Conservation (phyloP, 2,888 invertebrate species). For the Unio delphinus region DNA sequence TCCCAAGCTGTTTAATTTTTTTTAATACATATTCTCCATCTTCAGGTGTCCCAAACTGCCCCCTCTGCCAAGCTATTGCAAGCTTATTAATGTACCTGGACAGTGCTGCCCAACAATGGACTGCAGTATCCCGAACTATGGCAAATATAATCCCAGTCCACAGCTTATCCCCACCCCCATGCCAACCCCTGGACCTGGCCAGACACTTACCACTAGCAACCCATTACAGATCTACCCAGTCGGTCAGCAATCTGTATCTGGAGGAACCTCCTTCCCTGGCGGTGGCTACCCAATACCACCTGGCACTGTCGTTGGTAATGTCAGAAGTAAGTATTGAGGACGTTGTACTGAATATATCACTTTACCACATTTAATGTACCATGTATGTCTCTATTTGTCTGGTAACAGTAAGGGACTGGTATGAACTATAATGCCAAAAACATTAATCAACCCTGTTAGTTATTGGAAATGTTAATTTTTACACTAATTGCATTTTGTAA, state of each 20-base stretch:
- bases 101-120: conserved; percentile 52
- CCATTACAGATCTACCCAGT: conserved; percentile 28
- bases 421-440: no score
- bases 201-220: conserved; percentile 26
- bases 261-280: conserved; percentile 27
- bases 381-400: no score
- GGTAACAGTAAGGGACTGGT: no score
- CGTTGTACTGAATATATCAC: not conserved
- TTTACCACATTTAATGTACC: not conserved
- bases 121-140: conserved; percentile 52
- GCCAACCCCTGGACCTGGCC: conserved; percentile 42
- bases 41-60: conserved; percentile 53
- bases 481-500: no score
- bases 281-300: conserved; percentile 35
- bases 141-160: conserved; percentile 49
- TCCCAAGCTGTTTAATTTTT: conserved; percentile 25
- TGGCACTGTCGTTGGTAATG: conserved; percentile 24
- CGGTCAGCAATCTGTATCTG: conserved; percentile 28
- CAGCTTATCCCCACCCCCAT: conserved; percentile 46
- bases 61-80: conserved; percentile 50
- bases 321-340: conserved; percentile 28
- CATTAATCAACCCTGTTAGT: no score
- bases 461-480: no score
- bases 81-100: conserved; percentile 44
- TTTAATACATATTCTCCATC: not conserved